Evolutionary conservation across 2,797 vertebrate genomes (phyloP).

Genomic region (Momotus momota): DNA sequence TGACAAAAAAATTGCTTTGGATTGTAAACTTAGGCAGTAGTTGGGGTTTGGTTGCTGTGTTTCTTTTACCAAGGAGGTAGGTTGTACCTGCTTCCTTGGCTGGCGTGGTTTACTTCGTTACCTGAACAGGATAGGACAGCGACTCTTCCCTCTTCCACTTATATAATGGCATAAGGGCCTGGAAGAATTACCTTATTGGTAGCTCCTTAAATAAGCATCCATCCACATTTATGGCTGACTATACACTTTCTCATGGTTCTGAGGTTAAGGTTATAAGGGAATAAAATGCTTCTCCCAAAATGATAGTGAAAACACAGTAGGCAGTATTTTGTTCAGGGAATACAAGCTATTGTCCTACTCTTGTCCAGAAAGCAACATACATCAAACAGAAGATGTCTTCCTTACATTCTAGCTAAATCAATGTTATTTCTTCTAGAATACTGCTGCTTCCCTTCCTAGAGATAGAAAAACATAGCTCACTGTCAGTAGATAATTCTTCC

Average conservation of each 20-base stretch:
- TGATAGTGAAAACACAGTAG: not conserved
- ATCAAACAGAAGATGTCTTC: slow-evolving; percentile 37
- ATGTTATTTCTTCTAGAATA: slow-evolving; percentile 54
- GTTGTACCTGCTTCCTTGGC: not conserved
- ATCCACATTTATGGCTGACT: not conserved
- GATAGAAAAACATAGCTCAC: slow-evolving; percentile 38
- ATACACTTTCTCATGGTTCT: not conserved
- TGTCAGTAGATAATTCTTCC: slow-evolving; percentile 47
- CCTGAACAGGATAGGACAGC: not conserved
- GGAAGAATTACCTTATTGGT: not conserved
- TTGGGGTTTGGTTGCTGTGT: not conserved
- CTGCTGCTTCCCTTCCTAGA: slow-evolving; percentile 11
- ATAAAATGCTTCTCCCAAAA: slow-evolving; percentile 12
- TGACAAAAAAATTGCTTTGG: not conserved
- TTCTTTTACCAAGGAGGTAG: not conserved
- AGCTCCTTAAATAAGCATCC: not conserved
- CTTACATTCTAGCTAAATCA: slow-evolving; percentile 49
- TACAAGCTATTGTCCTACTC: slow-evolving; percentile 25
- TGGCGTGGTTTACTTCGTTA: not conserved
- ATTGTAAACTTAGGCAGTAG: not conserved
- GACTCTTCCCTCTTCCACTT: not conserved
- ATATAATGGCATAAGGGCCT: not conserved
- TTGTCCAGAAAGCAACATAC: slow-evolving; percentile 43
- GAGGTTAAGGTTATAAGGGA: slow-evolving; percentile 13
- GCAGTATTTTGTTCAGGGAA: slow-evolving; percentile 27